A percentile compares a stretch with the other conserved stretches of the same genome.
Evolutionary conservation across 2,113 vertebrate genomes (phyloP).

Genomic region (Misgurnus anguillicaudatus): DNA sequence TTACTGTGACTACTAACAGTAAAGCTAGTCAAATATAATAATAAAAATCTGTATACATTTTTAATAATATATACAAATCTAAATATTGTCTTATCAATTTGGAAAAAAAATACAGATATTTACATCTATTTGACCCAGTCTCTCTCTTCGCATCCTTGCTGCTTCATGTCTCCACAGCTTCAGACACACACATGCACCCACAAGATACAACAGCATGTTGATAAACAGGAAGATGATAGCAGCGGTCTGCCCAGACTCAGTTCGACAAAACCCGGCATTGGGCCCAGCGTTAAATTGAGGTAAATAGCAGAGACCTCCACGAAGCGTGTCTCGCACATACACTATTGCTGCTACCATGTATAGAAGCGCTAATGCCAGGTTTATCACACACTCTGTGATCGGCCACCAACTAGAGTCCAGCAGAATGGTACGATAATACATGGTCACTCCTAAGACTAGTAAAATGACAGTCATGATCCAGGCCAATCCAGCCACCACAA

Average conservation of each 20-base stretch:
- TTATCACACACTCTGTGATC: constrained; percentile 86
- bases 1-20: not conserved
- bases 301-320: constrained; percentile 87
- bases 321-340: constrained; percentile 87
- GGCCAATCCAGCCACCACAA: constrained; percentile 84
- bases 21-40: too few relatives aligned
- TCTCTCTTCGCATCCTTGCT: constrained; percentile 78
- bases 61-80: not conserved
- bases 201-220: constrained; percentile 83
- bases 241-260: constrained; percentile 89
- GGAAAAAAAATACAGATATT: constrained; percentile 1
- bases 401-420: constrained; percentile 95
- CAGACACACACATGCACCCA: constrained; percentile 80
- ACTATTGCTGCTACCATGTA: constrained; percentile 84
- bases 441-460: constrained; percentile 87
- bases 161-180: constrained; percentile 92
- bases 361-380: constrained; percentile 80
- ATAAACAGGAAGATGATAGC: constrained; percentile 89
- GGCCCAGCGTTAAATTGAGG: constrained; percentile 83
- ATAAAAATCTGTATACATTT: not conserved
- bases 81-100: not conserved
- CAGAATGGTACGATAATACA: constrained; percentile 93
- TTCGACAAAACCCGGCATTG: constrained; percentile 84
- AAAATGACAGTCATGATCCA: constrained; percentile 88
- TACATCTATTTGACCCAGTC: constrained; percentile 80